Conservation (phyloP, 2,797 vertebrate genomes). For the Cossypha polioptera region DNA sequence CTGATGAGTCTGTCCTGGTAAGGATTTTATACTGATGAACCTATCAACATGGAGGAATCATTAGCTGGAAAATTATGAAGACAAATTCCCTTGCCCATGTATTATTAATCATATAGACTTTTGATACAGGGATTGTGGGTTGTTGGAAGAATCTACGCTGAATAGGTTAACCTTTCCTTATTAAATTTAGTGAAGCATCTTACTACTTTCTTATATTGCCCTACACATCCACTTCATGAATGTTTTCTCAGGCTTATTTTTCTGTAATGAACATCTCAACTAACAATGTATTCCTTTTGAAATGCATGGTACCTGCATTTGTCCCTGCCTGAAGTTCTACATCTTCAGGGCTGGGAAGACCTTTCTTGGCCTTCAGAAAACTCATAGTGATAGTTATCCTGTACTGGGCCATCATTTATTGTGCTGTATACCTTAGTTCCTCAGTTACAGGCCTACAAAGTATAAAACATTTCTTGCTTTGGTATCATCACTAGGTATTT, state of each 20-base stretch:
- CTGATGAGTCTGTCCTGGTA: constrained; percentile 84
- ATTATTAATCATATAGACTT: not conserved
- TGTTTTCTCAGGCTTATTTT: not conserved
- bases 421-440: not conserved
- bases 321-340: not conserved
- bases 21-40: not conserved
- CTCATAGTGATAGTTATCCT: not conserved
- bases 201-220: not conserved
- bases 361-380: not conserved
- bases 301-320: not conserved
- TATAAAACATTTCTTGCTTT: not conserved
- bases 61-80: not conserved
- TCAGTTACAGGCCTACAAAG: not conserved
- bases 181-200: not conserved
- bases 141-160: not conserved
- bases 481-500: not conserved
- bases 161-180: not conserved
- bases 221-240: not conserved
- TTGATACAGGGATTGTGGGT: not conserved
- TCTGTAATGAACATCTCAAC: not conserved
- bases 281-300: not conserved
- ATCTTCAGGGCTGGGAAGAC: not conserved
- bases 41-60: not conserved
- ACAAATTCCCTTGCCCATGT: not conserved
- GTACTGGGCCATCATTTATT: not conserved